phyloP scores from a whole-genome alignment of 2,888 invertebrate genomes.

The Eucera pruinosa region DNA sequence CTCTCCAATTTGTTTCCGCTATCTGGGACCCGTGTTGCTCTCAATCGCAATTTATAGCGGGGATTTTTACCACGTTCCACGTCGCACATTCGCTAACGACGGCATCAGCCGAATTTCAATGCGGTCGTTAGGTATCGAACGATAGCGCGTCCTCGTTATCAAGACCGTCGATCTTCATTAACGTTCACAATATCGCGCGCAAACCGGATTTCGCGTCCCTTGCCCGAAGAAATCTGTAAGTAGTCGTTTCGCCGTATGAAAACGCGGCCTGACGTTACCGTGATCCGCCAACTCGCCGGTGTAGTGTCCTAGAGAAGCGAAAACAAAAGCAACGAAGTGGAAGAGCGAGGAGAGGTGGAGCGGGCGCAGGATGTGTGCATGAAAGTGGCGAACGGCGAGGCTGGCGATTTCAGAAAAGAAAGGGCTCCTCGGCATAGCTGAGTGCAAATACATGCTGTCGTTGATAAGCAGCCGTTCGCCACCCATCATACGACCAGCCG shows the following conservation, averaged over 20 bases:
- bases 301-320: slow-evolving; percentile 11
- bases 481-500: slow-evolving; percentile 67
- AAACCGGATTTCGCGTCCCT: slow-evolving; percentile 62
- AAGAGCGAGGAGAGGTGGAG: too few relatives aligned
- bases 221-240: neutral
- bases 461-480: slow-evolving; percentile 72
- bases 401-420: slow-evolving; percentile 44
- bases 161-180: slow-evolving; percentile 63
- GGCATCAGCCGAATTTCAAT: slow-evolving; percentile 11
- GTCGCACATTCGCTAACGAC: neutral
- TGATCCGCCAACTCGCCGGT: slow-evolving; percentile 28
- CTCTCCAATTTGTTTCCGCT: slow-evolving; percentile 50
- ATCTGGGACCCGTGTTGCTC: slow-evolving; percentile 31
- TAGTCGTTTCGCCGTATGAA: slow-evolving; percentile 5
- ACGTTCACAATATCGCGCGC: slow-evolving; percentile 55
- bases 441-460: slow-evolving; percentile 79
- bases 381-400: slow-evolving; percentile 37
- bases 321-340: neutral
- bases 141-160: slow-evolving; percentile 56
- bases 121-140: slow-evolving; percentile 39
- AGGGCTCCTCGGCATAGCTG: slow-evolving; percentile 60
- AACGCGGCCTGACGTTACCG: slow-evolving; percentile 47
- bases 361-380: slow-evolving; percentile 6
- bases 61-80: slow-evolving; percentile 25
- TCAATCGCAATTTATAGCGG: slow-evolving; percentile 45